Conservation (phyloP, 2,113 vertebrate species). For the Columba livia region DNA sequence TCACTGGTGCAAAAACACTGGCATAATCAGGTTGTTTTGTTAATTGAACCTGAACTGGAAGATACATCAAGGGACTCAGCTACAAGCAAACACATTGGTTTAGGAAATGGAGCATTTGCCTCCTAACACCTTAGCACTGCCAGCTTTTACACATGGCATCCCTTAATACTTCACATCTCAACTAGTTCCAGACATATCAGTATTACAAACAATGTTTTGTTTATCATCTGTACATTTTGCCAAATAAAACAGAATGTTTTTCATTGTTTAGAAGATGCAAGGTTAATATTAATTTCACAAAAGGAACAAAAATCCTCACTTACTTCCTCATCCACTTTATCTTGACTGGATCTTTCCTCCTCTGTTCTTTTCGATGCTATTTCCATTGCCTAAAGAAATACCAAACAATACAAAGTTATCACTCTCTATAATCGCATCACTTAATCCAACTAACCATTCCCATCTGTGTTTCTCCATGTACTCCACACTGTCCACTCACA, state of each 20-base stretch:
- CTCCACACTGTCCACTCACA: background rate
- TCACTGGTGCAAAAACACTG: background rate
- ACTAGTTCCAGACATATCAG: background rate
- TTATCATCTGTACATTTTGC: background rate
- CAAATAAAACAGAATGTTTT: background rate
- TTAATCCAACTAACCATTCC: background rate
- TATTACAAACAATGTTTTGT: background rate
- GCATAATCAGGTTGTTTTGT: background rate
- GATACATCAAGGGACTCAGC: background rate
- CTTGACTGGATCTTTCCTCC: constrained; percentile 88
- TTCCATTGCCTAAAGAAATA: constrained; percentile 85
- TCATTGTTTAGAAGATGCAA: background rate
- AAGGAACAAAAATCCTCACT: background rate
- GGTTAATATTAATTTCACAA: background rate
- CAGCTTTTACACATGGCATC: background rate
- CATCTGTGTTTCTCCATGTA: background rate
- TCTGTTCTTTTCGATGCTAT: constrained; percentile 84
- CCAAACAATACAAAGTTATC: constrained; percentile 23
- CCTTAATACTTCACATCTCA: background rate
- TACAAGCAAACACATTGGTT: background rate
- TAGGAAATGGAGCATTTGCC: background rate
- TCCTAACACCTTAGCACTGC: background rate
- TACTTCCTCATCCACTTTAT: constrained; percentile 94
- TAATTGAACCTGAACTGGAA: background rate
- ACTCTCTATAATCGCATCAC: background rate